Percentiles rank a stretch among this genome's conserved stretches.
phyloP scores from a whole-genome alignment of 2,113 vertebrate genomes.

The Peucedramus taeniatus region DNA sequence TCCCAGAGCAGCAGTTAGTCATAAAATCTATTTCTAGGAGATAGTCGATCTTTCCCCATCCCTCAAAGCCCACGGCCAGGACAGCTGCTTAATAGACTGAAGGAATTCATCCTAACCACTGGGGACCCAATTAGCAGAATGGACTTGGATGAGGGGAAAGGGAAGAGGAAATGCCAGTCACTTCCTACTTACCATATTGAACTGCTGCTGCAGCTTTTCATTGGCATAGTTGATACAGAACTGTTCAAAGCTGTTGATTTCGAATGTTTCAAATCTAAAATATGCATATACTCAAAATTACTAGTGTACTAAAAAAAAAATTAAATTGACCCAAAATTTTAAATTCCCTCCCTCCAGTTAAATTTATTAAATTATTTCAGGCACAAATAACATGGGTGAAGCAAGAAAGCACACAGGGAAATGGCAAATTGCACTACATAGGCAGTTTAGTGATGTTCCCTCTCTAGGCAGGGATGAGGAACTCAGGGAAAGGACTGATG shows the following conservation, averaged over 20 bases:
- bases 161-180: slow-evolving; percentile 42
- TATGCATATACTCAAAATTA: slow-evolving; percentile 39
- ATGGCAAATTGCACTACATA: neutral
- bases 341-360: neutral
- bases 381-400: neutral
- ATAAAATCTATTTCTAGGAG: slow-evolving; percentile 52
- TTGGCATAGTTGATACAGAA: slow-evolving; percentile 99
- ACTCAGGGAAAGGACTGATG: neutral
- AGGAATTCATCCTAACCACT: slow-evolving; percentile 28
- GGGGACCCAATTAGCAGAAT: slow-evolving; percentile 43
- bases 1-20: slow-evolving; percentile 50
- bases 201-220: slow-evolving; percentile 98
- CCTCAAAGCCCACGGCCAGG: neutral
- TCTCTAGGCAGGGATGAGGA: neutral
- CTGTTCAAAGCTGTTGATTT: slow-evolving; percentile 99
- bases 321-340: neutral
- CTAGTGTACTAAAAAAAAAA: neutral
- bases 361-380: neutral
- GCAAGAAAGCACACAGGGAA: neutral
- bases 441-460: neutral
- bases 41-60: neutral
- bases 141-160: slow-evolving; percentile 8
- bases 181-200: slow-evolving; percentile 93
- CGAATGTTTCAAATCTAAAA: slow-evolving; percentile 95
- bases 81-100: slow-evolving; percentile 41